Evolutionary conservation across 2,888 invertebrate species (phyloP), one percentile per base, ranked within the genome.

Genomic region (Drosophila infuscata): DNA sequence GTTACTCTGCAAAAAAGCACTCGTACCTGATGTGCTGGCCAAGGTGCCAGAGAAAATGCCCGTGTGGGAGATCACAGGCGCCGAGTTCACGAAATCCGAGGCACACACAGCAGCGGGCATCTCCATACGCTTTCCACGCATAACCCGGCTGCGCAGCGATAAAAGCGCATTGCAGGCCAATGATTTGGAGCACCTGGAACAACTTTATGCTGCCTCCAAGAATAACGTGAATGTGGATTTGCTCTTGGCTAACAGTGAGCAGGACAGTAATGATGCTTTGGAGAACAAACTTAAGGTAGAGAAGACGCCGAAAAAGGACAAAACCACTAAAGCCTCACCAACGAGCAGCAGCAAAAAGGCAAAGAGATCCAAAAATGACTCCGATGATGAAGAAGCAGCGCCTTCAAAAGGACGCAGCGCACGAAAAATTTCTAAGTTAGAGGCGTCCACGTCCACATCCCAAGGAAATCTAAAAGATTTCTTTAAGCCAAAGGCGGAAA

Each of bases 11-110:
- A 97, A 96, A 77, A 97, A 96, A 91, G 95, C 96, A 0, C 95
- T 98, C 94, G 94, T 97, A 15, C 99, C 99, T 0, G 98, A 99
- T 94, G 98, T 97, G 92, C 95, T 99, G 0, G 97, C 97, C 3
- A 94, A 93, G 61, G 96, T 98, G 93, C 98, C 99, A 0, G 96
- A 96, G 91, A 94, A 95, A 33, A 97, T 97, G 92, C 98, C 98
- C 0, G 97, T 99, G 11, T 99, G 99, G 98, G 98, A 99, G 94
- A 97, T 99, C 69, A 97, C 98, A 0, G 95, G 96, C 0, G 96
- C 97, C 0, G 97, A 97, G 92, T 95, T 97, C 79, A 96, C 96
- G 3, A 95, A 96, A 92, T 96, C 96, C 3, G 96, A 96, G 66
- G 95, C 96, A 8, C 99, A 99, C 91, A 98, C 98, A 2, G 98